Evolutionary conservation across 2,888 invertebrate genomes (phyloP), one percentile per base, ranked within the genome.

Genomic region (Trisateles emortualis): DNA sequence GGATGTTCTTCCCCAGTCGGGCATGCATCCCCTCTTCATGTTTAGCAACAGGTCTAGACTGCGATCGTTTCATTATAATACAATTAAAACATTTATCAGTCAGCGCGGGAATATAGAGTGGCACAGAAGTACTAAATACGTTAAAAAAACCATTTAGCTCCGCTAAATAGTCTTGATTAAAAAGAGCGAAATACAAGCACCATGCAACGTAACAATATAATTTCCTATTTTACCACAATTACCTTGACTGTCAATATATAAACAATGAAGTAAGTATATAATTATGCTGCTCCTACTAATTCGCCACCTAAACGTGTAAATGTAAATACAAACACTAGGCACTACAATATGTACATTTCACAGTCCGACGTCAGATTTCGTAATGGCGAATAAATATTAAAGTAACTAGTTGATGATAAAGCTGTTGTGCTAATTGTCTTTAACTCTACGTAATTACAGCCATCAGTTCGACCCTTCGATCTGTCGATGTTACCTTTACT

Each of bases 401-500:
- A 53, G 32, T 5, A 24, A 35, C n/a, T n/a, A n/a, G n/a, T n/a
- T n/a, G n/a, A 42, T 14, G 16, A 14, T 33, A 42, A 29, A 47
- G 19, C 47, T 33, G 38, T 32, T 49, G 35, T 50, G 22, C 26
- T 63, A 59, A 68, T 68, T 48, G 53, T 48, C 39, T 42, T 14
- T 10, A 40, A 38, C 46, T 48, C 33, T 35, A 35, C n/a, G 50
- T 43, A 43, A 52, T 29, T 38, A 52, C 51, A 38, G 45, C 5
- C 40, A 49, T 52, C 30, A 42, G 47, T n/a, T 35, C 40, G 47
- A 52, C 50, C 52, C 16, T 46, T 48, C 45, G 39, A 22, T 19
- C 52, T 13, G 39, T 39, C 39, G 22, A 39, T 22, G 74, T 70
- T 75, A 69, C 22, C 14, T 19, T 38, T 3, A 38, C 68, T 56